Conservation (phyloP, 2,113 vertebrate species). For the Cichladusa arquata region DNA sequence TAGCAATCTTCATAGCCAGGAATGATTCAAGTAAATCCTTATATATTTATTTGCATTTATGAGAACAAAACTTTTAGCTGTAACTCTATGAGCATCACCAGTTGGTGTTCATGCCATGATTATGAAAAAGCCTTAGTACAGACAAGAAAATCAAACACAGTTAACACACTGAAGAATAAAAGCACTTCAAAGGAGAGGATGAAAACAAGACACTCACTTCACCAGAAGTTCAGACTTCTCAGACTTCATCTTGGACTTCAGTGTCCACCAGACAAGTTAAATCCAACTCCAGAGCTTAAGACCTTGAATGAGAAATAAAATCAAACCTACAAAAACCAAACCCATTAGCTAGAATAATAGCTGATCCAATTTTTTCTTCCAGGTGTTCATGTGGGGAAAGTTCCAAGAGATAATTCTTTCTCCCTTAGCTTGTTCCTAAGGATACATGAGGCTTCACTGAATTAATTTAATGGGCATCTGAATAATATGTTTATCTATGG, state of each 20-base stretch:
- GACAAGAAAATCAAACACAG: neutral
- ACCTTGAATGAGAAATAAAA: neutral
- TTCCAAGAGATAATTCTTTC: neutral
- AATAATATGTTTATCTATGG: neutral
- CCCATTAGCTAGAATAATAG: neutral
- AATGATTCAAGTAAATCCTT: neutral
- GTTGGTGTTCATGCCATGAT: accelerated
- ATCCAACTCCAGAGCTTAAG: neutral
- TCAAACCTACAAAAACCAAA: neutral
- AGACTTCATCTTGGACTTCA: neutral
- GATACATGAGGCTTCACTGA: neutral
- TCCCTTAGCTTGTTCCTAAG: neutral
- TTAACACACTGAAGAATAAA: neutral
- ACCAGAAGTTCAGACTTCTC: neutral
- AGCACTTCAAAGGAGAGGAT: neutral
- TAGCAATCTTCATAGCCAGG: neutral
- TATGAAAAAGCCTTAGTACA: neutral
- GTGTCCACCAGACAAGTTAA: neutral
- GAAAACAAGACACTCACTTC: neutral
- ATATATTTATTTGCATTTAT: neutral
- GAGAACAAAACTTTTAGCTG: neutral
- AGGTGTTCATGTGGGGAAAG: neutral
- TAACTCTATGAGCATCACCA: neutral
- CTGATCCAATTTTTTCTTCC: neutral
- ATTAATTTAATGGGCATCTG: neutral